Evolutionary conservation across 92 coral and sea anemone species (phyloP).

Genomic region (Palythoa heliodiscus): DNA sequence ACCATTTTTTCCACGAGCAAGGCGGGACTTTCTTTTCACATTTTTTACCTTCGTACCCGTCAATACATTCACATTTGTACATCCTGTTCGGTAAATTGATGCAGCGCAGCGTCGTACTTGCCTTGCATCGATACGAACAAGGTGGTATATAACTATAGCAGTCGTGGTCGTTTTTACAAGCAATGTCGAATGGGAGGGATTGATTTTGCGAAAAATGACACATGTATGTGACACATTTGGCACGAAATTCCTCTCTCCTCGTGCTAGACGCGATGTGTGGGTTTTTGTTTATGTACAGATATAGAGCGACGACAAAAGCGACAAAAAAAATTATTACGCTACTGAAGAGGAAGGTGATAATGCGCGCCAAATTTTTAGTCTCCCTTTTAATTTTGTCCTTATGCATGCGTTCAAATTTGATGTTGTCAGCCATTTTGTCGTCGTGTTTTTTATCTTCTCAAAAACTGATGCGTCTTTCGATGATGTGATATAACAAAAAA

Average conservation of each 20-base stretch:
- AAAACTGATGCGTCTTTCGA: not conserved
- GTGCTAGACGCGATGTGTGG: not conserved
- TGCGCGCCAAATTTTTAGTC: not conserved
- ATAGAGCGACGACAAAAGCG: no score
- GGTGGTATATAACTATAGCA: not conserved
- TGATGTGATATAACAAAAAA: no score
- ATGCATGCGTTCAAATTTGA: not conserved
- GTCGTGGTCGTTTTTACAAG: not conserved
- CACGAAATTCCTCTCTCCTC: not conserved
- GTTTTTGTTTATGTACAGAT: not conserved
- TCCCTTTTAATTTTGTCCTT: no score
- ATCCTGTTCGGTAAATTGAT: not conserved
- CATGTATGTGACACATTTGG: not conserved
- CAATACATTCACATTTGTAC: conserved; percentile 1
- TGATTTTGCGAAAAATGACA: not conserved
- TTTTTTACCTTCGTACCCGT: not conserved
- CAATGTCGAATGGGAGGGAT: not conserved
- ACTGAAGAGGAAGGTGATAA: not conserved
- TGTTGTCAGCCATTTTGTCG: not conserved
- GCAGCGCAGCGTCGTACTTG: not conserved
- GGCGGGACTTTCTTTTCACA: not conserved
- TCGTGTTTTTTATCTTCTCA: no score
- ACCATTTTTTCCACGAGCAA: conserved; percentile 8
- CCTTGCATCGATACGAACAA: not conserved
- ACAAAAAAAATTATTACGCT: not conserved